Base-by-base conservation (phyloP, 2,113 vertebrate genomes). In the Azemiops feae region DNA sequence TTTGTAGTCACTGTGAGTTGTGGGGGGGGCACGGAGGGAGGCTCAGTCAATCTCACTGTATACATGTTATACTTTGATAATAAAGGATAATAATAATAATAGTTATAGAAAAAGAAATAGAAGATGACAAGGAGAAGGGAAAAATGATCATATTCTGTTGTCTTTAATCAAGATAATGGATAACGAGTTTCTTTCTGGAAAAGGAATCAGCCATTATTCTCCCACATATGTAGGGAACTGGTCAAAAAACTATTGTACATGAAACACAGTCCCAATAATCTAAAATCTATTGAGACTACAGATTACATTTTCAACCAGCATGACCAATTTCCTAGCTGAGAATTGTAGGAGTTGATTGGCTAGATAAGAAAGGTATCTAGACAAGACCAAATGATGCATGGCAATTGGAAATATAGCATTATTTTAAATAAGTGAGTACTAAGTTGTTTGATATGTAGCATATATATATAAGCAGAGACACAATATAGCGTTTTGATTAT, bases 61-160 rank as follows among this genome's bases (percentile, higher is more conserved):
- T n/a, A n/a, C n/a, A n/a, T n/a, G n/a, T n/a, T n/a, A n/a, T n/a
- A n/a, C n/a, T n/a, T n/a, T n/a, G n/a, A n/a, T n/a, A n/a, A n/a
- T n/a, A n/a, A n/a, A n/a, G n/a, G n/a, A n/a, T n/a, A n/a, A n/a
- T n/a, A n/a, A n/a, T n/a, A n/a, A n/a, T n/a, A n/a, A n/a, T n/a
- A 95, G 4, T 90, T 55, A 0, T 0, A 6, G 64, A 18, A 94
- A 39, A 92, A 94, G 95, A 94, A 94, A 88, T 1, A 25, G 88
- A 90, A 95, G 91, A 93, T 94, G 95, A 91, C 52, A 92, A 96
- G 93, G 94, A 90, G 93, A 93, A 22, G 64, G 94, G 92, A 94
- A 94, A 50, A 5, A 90, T 60, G 53, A 89, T 4, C n/a, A 93
- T 10, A 5, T 92, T 3, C 60, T 4, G 43, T 94, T 90, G 89